These are phyloP conservation scores for Umimayanthus chanpuru DNA, from an alignment of 92 coral and sea anemone species.

Conservation along the genomic window DNA sequence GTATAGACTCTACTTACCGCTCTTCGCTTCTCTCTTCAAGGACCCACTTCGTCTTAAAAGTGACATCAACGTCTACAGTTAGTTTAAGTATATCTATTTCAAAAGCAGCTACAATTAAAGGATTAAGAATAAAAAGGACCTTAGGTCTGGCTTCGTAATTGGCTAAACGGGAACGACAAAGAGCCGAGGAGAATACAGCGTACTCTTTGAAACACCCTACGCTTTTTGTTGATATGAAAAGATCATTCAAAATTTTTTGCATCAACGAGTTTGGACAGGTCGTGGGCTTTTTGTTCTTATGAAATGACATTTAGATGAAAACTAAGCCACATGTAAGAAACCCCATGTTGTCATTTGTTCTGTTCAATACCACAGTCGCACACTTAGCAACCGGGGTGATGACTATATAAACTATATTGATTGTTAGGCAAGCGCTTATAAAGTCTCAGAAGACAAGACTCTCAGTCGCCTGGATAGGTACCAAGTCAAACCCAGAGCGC, in stretches of 20 bases:
- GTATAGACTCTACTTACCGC: background rate
- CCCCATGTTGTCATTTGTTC: slow-evolving; percentile 41
- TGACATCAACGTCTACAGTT: background rate
- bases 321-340: slow-evolving; percentile 30
- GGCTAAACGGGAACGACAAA: background rate
- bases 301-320: background rate
- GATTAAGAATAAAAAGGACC: slow-evolving; percentile 17
- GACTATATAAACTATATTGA: background rate
- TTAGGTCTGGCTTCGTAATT: background rate
- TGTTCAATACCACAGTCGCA: slow-evolving; percentile 25
- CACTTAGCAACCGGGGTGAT: slow-evolving; percentile 30
- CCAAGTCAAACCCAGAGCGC: background rate
- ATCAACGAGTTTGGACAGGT: slow-evolving; percentile 17
- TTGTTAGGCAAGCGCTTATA: background rate
- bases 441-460: background rate
- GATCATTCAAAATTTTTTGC: background rate
- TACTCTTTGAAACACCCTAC: slow-evolving; percentile 27
- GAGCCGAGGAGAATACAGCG: background rate
- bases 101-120: slow-evolving; percentile 13
- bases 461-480: background rate
- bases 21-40: background rate
- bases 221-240: slow-evolving; percentile 13
- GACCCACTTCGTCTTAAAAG: slow-evolving; percentile 10
- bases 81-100: slow-evolving; percentile 5
- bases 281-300: slow-evolving; percentile 18